Evolutionary conservation across 2,113 vertebrate species (phyloP), one percentile per base, ranked within the genome.

Genomic region (Anguilla japonica): DNA sequence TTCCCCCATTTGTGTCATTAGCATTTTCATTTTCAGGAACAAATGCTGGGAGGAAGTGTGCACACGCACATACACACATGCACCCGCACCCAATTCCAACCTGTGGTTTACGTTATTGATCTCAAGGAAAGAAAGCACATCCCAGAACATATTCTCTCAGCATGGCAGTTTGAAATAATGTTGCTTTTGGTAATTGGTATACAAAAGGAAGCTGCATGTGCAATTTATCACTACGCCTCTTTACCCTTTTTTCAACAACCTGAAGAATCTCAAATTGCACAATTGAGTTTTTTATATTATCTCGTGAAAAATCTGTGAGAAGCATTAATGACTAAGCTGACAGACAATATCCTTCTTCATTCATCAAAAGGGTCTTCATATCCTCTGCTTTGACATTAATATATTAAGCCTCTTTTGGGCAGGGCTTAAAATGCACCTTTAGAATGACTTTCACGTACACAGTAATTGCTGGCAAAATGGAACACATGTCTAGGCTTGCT

Each of bases 41-140:
- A 91, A 94, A 91, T 94, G 92, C 93, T 93, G 93, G 84, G 85
- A 94, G 91, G 91, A 94, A 91, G 93, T 13, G 11, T 75, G 29
- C 20, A 26, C 20, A 71, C 26, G 26, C 16, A 14, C 26, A 9
- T 9, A 34, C 26, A 75, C 71, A 75, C n/a, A n/a, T 26, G 26
- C n/a, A 34, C 60, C 22, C 22, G 60, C 94, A 94, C 94, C 95
- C 95, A 95, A 95, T 94, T 93, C 94, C 95, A 95, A 95, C 94
- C 93, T 96, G 93, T 94, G 95, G 93, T 95, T 96, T 96, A 94
- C 95, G 96, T 96, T 95, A 96, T 95, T 96, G 95, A 96, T 96
- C 95, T 95, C 90, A 91, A 95, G 96, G 95, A 96, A 96, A 95
- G 94, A 95, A 96, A 93, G 93, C 93, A 93, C 96, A 95, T 96